Conservation (phyloP, 2,113 vertebrate genomes). For the Procavia capensis region DNA sequence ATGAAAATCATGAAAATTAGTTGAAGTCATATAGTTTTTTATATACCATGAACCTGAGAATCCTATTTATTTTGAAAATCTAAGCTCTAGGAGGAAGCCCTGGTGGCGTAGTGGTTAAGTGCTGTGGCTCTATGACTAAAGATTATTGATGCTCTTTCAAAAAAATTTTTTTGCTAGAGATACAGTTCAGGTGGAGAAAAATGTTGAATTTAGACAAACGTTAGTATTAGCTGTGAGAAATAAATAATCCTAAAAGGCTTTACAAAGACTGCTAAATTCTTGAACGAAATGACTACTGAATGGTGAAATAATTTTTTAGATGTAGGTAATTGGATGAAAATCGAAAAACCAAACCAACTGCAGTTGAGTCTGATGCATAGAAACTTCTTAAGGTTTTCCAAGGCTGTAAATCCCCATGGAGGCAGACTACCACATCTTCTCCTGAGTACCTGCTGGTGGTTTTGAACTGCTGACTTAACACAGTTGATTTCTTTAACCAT, state of each 20-base stretch:
- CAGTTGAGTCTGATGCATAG: no score
- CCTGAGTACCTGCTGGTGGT: no score
- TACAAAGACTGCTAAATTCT: not conserved
- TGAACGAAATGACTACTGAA: conserved; percentile 11
- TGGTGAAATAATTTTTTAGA: conserved; percentile 19
- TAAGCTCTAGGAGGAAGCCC: not conserved
- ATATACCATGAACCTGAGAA: conserved; percentile 32
- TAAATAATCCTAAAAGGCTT: conserved; percentile 18
- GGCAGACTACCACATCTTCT: no score
- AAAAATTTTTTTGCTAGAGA: conserved; percentile 8
- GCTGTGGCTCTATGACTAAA: no score
- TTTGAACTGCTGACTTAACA: no score
- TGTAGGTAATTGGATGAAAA: not conserved
- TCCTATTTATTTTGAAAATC: conserved; percentile 11
- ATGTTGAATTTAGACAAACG: not conserved
- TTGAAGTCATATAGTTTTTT: conserved; percentile 8
- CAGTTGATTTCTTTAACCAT: no score
- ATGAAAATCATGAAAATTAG: conserved; percentile 19
- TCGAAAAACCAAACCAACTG: no score
- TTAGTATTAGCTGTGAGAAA: conserved; percentile 23
- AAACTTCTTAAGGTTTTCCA: no score
- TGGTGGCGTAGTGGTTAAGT: no score
- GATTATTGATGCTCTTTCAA: not conserved
- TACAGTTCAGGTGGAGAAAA: not conserved
- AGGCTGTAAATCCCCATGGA: no score